Base-by-base conservation (phyloP, 2,797 vertebrate genomes). In the Novumbra hubbsi region DNA sequence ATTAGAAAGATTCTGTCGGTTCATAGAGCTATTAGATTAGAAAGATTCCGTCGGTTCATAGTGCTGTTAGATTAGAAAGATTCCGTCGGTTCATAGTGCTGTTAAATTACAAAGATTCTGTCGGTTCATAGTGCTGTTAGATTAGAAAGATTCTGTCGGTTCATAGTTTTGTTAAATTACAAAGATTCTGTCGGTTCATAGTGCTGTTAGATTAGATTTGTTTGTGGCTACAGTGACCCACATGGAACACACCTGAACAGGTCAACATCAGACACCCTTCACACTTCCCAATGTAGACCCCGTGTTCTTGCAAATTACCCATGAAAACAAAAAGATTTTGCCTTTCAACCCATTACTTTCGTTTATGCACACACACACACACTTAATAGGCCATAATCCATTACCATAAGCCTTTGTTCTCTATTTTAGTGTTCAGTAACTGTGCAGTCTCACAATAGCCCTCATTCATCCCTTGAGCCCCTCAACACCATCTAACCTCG, bases 361-460 rank as follows among this genome's bases (percentile, higher is more conserved):
- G 12, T 45, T n/a, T 41, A 19, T 11, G 48, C n/a, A 48, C 38
- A 49, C 2, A 24, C 69, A 32, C 12, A 6, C 64, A 12, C 68
- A 69, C 2, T 60, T 70, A 38, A 83, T 79, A 75, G 74, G 69
- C 81, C 70, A 72, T 82, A 83, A 85, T 76, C 82, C 80, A 77
- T 81, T 79, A 78, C 84, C 68, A 71, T 85, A 66, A 68, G 80
- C 75, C 65, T 73, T 0, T 11, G 72, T 72, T 82, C 49, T 83
- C 76, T 84, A 71, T 79, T 72, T 78, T 79, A 77, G 62, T 70
- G 76, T 76, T 77, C 77, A 68, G 76, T 63, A 75, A 77, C 77
- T 76, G 76, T 76, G 80, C 65, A 57, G 72, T 80, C 76, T 70
- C 86, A 89, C 88, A 89, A 90, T 89, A 81, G 78, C 72, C 79